phyloP scores from a whole-genome alignment of 2,888 invertebrate genomes.

The Mylabris sibirica region DNA sequence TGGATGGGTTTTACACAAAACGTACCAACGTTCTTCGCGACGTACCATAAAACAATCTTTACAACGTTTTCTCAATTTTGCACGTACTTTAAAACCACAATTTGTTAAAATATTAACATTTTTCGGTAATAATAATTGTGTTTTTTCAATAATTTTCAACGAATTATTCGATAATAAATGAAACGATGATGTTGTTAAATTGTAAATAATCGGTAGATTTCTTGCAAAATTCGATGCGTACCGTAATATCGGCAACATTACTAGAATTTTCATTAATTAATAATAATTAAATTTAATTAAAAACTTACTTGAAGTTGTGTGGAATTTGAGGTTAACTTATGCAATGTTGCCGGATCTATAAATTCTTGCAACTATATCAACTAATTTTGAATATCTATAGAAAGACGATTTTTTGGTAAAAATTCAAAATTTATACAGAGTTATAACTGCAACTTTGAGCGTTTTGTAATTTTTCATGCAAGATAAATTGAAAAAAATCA shows the following conservation, averaged over 20 bases:
- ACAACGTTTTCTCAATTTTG: conserved; percentile 73
- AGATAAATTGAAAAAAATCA: neutral
- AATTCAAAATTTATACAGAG: too few species aligned
- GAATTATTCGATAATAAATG: neutral
- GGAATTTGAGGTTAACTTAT: neutral
- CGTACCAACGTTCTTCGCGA: conserved; percentile 72
- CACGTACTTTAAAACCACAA: conserved; percentile 78
- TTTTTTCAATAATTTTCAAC: neutral
- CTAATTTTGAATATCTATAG: too few species aligned
- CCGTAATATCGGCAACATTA: neutral
- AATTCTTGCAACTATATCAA: neutral
- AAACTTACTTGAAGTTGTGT: neutral
- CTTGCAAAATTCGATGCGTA: neutral
- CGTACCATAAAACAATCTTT: conserved; percentile 79
- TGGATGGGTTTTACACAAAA: conserved; percentile 78
- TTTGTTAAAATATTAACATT: conserved; percentile 42
- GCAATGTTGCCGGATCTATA: neutral
- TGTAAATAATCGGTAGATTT: neutral
- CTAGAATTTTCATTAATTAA: neutral
- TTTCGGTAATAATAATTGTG: conserved; percentile 38
- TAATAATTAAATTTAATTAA: neutral
- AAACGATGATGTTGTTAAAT: neutral
- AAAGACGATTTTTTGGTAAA: too few species aligned
- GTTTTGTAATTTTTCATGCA: neutral
- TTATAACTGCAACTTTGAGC: neutral